Conservation (phyloP, 2,797 vertebrate species). For the Huso huso region DNA sequence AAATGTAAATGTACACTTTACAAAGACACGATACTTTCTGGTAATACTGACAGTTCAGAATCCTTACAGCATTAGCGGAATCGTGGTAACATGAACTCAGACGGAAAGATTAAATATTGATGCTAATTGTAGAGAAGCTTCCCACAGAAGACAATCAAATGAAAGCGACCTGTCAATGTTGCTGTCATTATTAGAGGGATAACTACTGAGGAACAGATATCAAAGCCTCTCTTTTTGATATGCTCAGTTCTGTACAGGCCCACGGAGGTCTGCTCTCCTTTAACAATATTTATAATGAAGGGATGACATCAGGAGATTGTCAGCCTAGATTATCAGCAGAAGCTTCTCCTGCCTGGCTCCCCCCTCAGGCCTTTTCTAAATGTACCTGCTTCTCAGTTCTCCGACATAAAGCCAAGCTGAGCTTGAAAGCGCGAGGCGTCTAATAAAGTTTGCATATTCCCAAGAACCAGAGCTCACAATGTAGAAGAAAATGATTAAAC, state of each 20-base stretch:
- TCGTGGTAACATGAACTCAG: slow-evolving; percentile 32
- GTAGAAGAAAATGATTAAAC: slow-evolving; percentile 84
- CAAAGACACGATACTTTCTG: slow-evolving; percentile 36
- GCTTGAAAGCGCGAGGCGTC: slow-evolving; percentile 74
- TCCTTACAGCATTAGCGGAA: slow-evolving; percentile 25
- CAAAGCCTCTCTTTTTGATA: slow-evolving; percentile 69
- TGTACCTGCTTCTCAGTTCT: slow-evolving; percentile 84
- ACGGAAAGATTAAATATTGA: slow-evolving; percentile 69
- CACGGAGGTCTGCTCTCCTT: slow-evolving; percentile 72
- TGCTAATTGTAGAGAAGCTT: slow-evolving; percentile 65
- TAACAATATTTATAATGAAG: slow-evolving; percentile 93
- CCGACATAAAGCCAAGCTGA: slow-evolving; percentile 63
- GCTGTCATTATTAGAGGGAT: slow-evolving; percentile 64
- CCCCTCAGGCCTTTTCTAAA: slow-evolving; percentile 69
- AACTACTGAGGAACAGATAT: slow-evolving; percentile 69
- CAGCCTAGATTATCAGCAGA: slow-evolving; percentile 49
- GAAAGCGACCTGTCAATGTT: slow-evolving; percentile 66
- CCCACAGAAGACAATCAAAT: slow-evolving; percentile 51
- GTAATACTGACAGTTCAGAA: slow-evolving; percentile 27
- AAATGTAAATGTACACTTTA: slow-evolving; percentile 23
- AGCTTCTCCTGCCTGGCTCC: slow-evolving; percentile 56
- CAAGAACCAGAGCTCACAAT: slow-evolving; percentile 71
- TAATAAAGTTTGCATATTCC: slow-evolving; percentile 82
- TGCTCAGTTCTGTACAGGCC: slow-evolving; percentile 57
- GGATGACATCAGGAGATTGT: slow-evolving; percentile 59